Conservation (phyloP, 2,113 vertebrate species). For the Mirounga angustirostris region DNA sequence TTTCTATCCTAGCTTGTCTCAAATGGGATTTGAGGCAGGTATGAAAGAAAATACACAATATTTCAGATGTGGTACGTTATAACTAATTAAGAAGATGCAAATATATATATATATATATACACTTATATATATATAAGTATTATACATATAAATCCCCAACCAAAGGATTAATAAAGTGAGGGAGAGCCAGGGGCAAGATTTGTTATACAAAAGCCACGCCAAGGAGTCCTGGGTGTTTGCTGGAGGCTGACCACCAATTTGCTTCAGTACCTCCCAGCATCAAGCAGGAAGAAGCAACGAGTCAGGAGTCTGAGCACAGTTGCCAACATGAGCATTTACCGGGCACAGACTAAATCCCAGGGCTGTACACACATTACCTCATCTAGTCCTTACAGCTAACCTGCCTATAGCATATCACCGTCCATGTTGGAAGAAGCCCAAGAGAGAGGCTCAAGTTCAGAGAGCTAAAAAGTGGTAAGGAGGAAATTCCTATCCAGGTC, state of each 20-base stretch:
- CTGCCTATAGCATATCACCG: fast-evolving
- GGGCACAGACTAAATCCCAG: background rate
- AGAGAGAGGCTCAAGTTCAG: background rate
- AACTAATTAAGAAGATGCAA: background rate
- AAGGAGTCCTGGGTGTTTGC: background rate
- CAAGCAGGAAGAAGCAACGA: background rate
- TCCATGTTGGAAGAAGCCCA: background rate
- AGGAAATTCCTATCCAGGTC: background rate
- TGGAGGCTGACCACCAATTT: background rate
- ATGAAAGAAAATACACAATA: background rate
- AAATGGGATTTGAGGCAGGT: background rate
- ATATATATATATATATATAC: too few species aligned
- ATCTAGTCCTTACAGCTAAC: background rate
- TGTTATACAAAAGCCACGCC: background rate
- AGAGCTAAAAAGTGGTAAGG: background rate
- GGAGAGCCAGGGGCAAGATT: background rate
- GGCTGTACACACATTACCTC: fast-evolving
- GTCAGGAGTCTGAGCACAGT: background rate
- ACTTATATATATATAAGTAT: too few species aligned
- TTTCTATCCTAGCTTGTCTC: background rate
- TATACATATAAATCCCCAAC: background rate
- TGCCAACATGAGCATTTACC: background rate
- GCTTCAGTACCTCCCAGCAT: background rate
- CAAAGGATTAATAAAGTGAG: background rate
- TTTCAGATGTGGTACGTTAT: background rate